Evolutionary conservation across 2,888 invertebrate species (phyloP).

Genomic region (Shargacucullia verbasci): DNA sequence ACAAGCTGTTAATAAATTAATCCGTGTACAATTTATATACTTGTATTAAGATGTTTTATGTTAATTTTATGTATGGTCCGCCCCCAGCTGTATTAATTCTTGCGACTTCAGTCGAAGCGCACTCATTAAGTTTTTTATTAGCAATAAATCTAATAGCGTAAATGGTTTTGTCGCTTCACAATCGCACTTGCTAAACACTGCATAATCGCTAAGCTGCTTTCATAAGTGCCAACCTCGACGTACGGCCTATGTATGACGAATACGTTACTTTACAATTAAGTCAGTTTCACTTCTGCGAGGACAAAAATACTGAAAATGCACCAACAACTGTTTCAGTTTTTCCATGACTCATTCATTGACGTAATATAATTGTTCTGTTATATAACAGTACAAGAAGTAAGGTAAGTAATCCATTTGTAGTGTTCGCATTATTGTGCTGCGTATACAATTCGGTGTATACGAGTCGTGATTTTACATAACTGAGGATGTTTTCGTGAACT

Average conservation of each 20-base stretch:
- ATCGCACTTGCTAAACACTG: constrained; percentile 64
- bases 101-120: constrained; percentile 66
- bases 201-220: constrained; percentile 53
- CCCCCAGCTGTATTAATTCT: constrained; percentile 73
- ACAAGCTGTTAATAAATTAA: constrained; percentile 76
- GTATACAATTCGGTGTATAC: constrained; percentile 12
- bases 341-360: too few relatives aligned
- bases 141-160: constrained; percentile 78
- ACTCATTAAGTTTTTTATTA: constrained; percentile 79
- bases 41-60: constrained; percentile 80
- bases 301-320: background rate
- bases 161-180: constrained; percentile 68
- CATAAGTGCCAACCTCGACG: constrained; percentile 20
- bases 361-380: too few relatives aligned
- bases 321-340: too few relatives aligned
- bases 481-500: constrained; percentile 50
- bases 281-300: constrained; percentile 2
- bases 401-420: too few relatives aligned
- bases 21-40: constrained; percentile 76
- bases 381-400: too few relatives aligned
- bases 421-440: background rate
- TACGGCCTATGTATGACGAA: constrained; percentile 42
- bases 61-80: constrained; percentile 82
- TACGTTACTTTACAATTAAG: background rate
- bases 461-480: constrained; percentile 28